Base-by-base conservation (phyloP, 2,797 vertebrate species). In the Malacoctenus gilli region DNA sequence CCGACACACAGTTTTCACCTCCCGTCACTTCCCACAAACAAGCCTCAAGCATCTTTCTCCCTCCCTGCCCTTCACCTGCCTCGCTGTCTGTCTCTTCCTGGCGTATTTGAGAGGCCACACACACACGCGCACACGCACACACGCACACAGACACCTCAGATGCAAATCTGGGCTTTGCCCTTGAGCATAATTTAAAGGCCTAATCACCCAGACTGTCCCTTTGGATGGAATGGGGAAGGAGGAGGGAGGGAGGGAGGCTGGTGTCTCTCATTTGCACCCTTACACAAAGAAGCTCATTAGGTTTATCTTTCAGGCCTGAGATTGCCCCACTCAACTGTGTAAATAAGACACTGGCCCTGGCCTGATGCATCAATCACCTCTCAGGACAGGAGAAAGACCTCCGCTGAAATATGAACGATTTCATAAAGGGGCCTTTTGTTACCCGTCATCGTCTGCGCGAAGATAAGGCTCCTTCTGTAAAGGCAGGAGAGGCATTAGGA, bases 161-260 rank as follows among this genome's bases (percentile, higher is more conserved):
- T 97, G 95, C 94, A 97, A 97, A 99, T 97, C 86, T 96, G 92
- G 92, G 94, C 93, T 97, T 97, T 98, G 96, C 97, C 97, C 96
- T 98, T 97, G 96, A 98, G 96, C 95, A 96, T 98, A 97, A 98
- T 98, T 98, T 96, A 95, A 95, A 96, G 94, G 94, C 93, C 95
- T 98, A 99, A 99, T 99, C 95, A 97, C 95, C 95, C 89, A 87
- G 81, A 82, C 86, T 89, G 89, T 89, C 88, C 85, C 84, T 81
- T 84, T 86, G 87, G 87, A 86, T 86, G 74, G 82, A 80, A 69
- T 72, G 74, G 72, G 78, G 81, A 84, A 78, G 78, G 74, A 57
- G 78, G 81, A 84, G 77, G 78, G 74, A 57, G 91, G 93, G 93
- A 89, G 92, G 92, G 89, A 86, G 82, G 92, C 86, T 82, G 90